Percentiles rank a stretch among this genome's conserved stretches.
Conservation (phyloP, 2,113 vertebrate genomes). For the Lycaon pictus region DNA sequence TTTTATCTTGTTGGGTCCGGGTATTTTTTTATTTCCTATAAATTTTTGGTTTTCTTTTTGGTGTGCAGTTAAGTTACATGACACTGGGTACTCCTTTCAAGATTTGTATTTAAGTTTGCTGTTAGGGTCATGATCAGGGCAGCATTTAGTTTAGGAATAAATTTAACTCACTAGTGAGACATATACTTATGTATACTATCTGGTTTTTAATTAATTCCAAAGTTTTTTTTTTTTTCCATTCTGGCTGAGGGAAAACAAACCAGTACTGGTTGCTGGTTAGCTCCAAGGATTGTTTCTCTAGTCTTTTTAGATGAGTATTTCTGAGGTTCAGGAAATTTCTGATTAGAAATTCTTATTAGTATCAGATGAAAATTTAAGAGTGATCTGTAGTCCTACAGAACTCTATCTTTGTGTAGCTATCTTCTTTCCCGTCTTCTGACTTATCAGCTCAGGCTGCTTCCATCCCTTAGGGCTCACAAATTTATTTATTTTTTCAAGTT, state of each 20-base stretch:
- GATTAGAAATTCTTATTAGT: neutral
- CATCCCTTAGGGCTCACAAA: neutral
- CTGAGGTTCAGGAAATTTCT: neutral
- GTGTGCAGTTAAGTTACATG: neutral
- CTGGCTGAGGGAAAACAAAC: neutral
- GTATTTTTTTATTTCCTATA: neutral
- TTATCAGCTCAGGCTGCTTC: neutral
- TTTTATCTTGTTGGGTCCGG: neutral
- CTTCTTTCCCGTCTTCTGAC: neutral
- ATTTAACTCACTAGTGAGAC: neutral
- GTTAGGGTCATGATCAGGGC: neutral
- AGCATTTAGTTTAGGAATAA: neutral
- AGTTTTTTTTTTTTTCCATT: constrained; percentile 45
- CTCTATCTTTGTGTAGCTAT: neutral
- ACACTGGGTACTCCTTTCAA: neutral
- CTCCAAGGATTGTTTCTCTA: neutral
- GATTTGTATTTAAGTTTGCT: neutral
- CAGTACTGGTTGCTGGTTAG: neutral
- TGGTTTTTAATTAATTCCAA: neutral
- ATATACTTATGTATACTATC: neutral
- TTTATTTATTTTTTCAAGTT: neutral
- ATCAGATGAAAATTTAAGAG: neutral
- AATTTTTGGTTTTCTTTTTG: neutral
- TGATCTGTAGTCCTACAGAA: neutral
- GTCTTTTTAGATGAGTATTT: neutral